These are phyloP conservation scores for Diuraphis noxia DNA, from an alignment of 1,140 invertebrate species.

Conservation along the genomic window DNA sequence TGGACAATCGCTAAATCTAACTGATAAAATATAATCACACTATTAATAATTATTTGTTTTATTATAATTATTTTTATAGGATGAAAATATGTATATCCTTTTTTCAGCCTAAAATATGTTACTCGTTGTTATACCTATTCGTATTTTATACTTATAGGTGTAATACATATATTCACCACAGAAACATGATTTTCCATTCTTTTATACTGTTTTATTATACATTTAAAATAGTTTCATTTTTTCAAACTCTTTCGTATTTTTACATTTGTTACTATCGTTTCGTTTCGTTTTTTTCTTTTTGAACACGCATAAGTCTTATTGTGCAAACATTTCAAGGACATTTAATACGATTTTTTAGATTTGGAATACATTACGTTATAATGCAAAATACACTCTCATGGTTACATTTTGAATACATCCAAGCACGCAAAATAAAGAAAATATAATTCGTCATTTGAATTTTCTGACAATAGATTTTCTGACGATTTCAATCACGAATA, in stretches of 20 bases:
- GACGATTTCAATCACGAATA: background rate
- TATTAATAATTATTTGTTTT: background rate
- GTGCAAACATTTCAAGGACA: background rate
- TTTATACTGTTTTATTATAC: background rate
- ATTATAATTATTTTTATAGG: background rate
- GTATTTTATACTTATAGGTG: background rate
- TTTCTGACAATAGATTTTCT: conserved; percentile 16
- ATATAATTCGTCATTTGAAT: conserved; percentile 4
- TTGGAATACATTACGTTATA: conserved; percentile 1
- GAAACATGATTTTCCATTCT: background rate
- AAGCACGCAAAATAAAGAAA: background rate
- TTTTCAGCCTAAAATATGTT: background rate
- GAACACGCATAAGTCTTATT: background rate
- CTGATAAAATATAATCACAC: background rate
- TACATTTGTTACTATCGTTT: background rate
- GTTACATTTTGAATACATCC: background rate
- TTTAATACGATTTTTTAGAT: background rate
- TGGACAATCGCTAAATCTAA: background rate
- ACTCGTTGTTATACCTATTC: background rate
- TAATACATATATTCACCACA: background rate
- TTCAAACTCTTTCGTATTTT: background rate
- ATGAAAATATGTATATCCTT: too few species aligned
- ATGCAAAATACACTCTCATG: background rate
- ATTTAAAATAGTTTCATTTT: background rate
- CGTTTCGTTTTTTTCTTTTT: background rate